Conservation (phyloP, 2,113 vertebrate genomes). For the Syngnathus floridae region DNA sequence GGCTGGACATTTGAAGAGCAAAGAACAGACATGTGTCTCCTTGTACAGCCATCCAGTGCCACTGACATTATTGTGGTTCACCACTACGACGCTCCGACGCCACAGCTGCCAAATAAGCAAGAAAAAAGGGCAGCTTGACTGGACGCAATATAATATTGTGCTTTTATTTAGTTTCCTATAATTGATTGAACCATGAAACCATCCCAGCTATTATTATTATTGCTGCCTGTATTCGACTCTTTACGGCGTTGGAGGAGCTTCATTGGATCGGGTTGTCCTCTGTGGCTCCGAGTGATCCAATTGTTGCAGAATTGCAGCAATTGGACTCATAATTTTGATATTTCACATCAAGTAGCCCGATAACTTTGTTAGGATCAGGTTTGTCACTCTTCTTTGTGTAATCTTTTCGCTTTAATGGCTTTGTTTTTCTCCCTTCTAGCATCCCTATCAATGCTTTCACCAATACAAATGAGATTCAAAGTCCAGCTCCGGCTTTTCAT, state of each 20-base stretch:
- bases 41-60: constrained; percentile 61
- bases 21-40: constrained; percentile 75
- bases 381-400: constrained; percentile 50
- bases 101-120: constrained; percentile 32
- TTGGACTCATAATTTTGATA: constrained; percentile 65
- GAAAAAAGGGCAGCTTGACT: constrained; percentile 19
- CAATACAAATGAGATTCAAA: constrained; percentile 97
- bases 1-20: constrained; percentile 68
- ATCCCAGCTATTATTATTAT: constrained; percentile 27
- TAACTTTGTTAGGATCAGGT: constrained; percentile 69
- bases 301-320: constrained; percentile 67
- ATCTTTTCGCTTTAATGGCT: constrained; percentile 58
- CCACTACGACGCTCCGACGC: constrained; percentile 38
- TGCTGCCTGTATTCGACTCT: constrained; percentile 31
- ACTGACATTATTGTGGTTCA: constrained; percentile 68
- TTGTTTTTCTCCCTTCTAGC: constrained; percentile 62
- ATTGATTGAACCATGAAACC: constrained; percentile 51
- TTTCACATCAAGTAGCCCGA: constrained; percentile 57
- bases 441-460: constrained; percentile 75
- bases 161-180: constrained; percentile 19
- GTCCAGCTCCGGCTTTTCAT: constrained; percentile 83
- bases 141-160: not conserved
- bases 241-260: constrained; percentile 36
- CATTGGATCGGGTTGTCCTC: constrained; percentile 53
- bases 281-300: constrained; percentile 55